Percentiles rank a stretch among this genome's conserved stretches.
These are phyloP conservation scores for Crotalus horridus DNA, from an alignment of 2,113 vertebrate genomes.

Conservation along the genomic window DNA sequence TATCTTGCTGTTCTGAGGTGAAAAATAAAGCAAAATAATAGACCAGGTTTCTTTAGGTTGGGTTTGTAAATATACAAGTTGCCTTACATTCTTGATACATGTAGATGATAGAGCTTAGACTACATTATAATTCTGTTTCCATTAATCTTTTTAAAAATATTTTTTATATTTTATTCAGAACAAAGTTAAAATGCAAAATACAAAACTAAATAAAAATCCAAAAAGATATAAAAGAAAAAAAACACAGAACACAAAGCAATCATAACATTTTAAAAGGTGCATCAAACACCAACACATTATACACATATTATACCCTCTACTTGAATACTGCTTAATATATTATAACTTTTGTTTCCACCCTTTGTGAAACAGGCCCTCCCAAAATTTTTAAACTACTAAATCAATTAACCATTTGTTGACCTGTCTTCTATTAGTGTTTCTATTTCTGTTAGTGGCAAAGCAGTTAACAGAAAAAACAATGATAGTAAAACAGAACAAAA, in stretches of 20 bases:
- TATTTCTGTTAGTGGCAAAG: not conserved
- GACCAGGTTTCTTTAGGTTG: not conserved
- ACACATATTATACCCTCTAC: not conserved
- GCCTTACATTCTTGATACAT: not conserved
- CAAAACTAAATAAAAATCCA: not conserved
- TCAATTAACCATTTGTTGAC: not conserved
- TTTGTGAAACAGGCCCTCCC: not conserved
- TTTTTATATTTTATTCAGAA: not conserved
- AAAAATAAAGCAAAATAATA: not conserved
- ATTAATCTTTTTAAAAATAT: not conserved
- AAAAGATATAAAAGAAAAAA: not conserved
- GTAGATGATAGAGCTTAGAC: not conserved
- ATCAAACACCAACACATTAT: not conserved
- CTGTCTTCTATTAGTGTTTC: not conserved
- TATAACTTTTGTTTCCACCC: not conserved
- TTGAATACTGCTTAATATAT: not conserved
- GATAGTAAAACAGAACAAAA: not conserved
- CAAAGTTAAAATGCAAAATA: not conserved
- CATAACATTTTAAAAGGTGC: not conserved
- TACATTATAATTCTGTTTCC: not conserved
- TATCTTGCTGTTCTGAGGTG: constrained; percentile 40
- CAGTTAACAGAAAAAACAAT: not conserved
- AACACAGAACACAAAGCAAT: not conserved
- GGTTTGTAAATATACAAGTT: not conserved
- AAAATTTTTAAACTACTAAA: not conserved